Evolutionary conservation across 1,140 invertebrate genomes (phyloP).

Genomic region (Cotesia glomerata): DNA sequence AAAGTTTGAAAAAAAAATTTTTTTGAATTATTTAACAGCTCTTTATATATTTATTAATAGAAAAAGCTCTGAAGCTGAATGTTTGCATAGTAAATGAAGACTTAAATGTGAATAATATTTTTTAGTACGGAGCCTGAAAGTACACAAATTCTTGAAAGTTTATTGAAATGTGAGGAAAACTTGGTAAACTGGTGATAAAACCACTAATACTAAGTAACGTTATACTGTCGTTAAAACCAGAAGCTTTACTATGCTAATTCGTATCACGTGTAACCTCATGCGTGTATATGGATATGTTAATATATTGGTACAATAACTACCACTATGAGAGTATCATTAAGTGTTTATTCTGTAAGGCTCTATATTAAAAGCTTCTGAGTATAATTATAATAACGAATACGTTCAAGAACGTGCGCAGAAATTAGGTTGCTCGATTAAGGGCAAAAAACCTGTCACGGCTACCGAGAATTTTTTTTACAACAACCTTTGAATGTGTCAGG

Average conservation of each 20-base stretch:
- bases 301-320: neutral
- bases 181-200: constrained; percentile 16
- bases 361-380: too few relatives aligned
- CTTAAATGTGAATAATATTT: neutral
- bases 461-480: too few relatives aligned
- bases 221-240: neutral
- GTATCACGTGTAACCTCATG: neutral
- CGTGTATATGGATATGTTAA: neutral
- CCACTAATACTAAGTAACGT: constrained; percentile 2
- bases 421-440: too few relatives aligned
- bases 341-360: neutral
- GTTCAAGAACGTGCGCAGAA: too few relatives aligned
- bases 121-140: neutral
- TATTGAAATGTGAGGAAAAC: constrained; percentile 10
- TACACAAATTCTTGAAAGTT: neutral
- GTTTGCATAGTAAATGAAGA: too few relatives aligned
- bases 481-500: too few relatives aligned
- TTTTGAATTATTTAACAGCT: too few relatives aligned
- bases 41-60: too few relatives aligned
- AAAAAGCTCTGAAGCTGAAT: too few relatives aligned
- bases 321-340: neutral
- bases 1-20: too few relatives aligned
- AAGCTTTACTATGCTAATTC: constrained; percentile 21
- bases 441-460: too few relatives aligned
- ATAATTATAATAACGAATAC: too few relatives aligned